These are phyloP conservation scores for Calephelis nemesis DNA, from an alignment of 1,140 invertebrate species.

Conservation along the genomic window DNA sequence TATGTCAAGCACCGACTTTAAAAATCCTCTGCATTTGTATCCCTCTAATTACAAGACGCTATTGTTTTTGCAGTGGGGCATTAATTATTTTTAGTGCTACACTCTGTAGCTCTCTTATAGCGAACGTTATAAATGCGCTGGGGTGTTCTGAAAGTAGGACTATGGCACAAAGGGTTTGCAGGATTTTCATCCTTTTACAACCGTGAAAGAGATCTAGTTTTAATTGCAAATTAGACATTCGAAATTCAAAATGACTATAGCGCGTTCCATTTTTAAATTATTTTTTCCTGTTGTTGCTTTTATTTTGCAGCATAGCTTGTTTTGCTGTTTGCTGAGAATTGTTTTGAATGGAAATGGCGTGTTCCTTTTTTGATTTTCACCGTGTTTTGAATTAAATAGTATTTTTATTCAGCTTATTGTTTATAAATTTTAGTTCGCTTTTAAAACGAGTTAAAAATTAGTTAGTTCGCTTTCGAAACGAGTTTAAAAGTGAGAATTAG, in stretches of 20 bases:
- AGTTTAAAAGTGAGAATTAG: too few relatives aligned
- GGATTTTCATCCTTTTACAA: slow-evolving; percentile 16
- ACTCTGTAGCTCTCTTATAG: slow-evolving; percentile 13
- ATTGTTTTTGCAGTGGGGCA: slow-evolving; percentile 21
- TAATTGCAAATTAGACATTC: slow-evolving; percentile 18
- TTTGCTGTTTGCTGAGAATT: slow-evolving; percentile 1
- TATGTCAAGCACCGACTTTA: slow-evolving; percentile 2
- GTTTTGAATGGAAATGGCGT: slow-evolving; percentile 7
- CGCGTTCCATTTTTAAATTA: slow-evolving; percentile 11
- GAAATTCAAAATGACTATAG: slow-evolving; percentile 8
- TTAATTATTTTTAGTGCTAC: slow-evolving; percentile 28
- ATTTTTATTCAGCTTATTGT: too few relatives aligned
- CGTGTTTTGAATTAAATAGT: too few relatives aligned
- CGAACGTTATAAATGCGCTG: slow-evolving; percentile 20
- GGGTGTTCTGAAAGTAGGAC: slow-evolving; percentile 5
- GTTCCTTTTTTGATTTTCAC: neutral
- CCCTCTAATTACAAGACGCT: slow-evolving; percentile 22
- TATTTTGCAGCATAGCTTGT: slow-evolving; percentile 1
- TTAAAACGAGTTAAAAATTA: neutral
- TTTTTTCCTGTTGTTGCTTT: slow-evolving; percentile 9
- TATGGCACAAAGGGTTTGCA: slow-evolving; percentile 7
- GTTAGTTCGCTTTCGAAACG: neutral
- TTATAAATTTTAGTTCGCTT: neutral
- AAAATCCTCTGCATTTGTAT: slow-evolving; percentile 13
- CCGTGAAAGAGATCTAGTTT: slow-evolving; percentile 4